phyloP scores from a whole-genome alignment of 1,140 invertebrate species.

The Xylocopa sonorina region DNA sequence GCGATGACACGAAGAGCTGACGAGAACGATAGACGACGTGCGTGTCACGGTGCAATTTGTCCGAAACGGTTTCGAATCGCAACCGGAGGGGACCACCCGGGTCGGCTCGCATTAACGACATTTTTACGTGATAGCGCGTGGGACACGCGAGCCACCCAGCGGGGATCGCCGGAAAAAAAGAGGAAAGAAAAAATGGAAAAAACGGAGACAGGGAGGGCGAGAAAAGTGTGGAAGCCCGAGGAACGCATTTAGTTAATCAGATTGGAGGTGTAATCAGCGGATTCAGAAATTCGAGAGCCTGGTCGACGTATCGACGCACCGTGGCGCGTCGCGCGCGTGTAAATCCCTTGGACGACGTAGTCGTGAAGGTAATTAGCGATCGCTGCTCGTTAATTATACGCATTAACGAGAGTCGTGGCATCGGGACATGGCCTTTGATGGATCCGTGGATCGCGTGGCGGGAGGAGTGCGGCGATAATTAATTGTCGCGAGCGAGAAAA shows the following conservation, averaged over 20 bases:
- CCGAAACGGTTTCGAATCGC: constrained; percentile 58
- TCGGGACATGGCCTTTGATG: constrained; percentile 44
- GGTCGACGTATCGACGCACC: neutral
- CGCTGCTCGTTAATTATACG: constrained; percentile 59
- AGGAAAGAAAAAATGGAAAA: too few relatives aligned
- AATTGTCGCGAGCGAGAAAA: constrained; percentile 51
- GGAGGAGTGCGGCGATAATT: constrained; percentile 42
- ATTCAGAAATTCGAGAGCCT: constrained; percentile 36
- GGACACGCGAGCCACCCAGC: constrained; percentile 35
- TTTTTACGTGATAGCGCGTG: constrained; percentile 65
- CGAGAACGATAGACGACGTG: constrained; percentile 23
- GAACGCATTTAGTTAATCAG: constrained; percentile 58
- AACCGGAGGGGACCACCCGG: constrained; percentile 42
- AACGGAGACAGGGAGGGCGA: neutral
- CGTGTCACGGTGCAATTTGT: constrained; percentile 65
- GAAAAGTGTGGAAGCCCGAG: constrained; percentile 2
- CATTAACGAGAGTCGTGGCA: constrained; percentile 52
- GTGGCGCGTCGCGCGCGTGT: too few relatives aligned
- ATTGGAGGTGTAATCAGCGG: constrained; percentile 61
- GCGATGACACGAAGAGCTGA: constrained; percentile 6
- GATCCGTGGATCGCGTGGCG: constrained; percentile 62
- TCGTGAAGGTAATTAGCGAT: constrained; percentile 46
- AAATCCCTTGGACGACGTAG: neutral
- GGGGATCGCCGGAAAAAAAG: neutral
- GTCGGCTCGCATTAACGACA: constrained; percentile 69